Evolutionary conservation across 2,113 vertebrate genomes (phyloP).

Genomic region (Callaeas wilsoni): DNA sequence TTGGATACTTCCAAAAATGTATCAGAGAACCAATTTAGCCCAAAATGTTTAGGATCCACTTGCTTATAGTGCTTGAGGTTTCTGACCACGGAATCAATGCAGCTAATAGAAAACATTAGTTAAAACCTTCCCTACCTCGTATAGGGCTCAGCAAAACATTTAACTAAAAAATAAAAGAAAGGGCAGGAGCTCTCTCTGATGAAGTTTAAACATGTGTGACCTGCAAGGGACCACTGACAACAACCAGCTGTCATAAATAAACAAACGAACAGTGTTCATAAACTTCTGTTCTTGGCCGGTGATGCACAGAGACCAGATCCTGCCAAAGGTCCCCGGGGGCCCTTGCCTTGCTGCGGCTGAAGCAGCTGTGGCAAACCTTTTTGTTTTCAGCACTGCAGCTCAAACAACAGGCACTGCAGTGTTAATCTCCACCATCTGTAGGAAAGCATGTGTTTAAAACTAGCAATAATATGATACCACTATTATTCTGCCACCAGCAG

Average conservation of each 20-base stretch:
- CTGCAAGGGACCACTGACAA: background rate
- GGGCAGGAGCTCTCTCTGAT: background rate
- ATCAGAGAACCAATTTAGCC: background rate
- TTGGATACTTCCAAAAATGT: background rate
- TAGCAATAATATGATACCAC: background rate
- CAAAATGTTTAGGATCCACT: background rate
- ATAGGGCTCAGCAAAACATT: background rate
- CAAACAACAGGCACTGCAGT: background rate
- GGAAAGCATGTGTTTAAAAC: background rate
- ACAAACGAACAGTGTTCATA: background rate
- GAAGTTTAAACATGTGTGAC: background rate
- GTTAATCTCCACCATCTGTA: background rate
- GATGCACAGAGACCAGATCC: background rate
- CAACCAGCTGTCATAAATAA: background rate
- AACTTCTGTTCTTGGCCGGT: background rate
- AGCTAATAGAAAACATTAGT: background rate
- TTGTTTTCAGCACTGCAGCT: background rate
- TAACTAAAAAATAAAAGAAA: background rate
- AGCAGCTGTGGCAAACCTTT: constrained; percentile 5
- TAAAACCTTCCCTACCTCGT: background rate
- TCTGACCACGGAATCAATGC: background rate
- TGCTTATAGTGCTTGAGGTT: background rate
- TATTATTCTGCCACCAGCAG: background rate
- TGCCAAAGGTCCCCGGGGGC: background rate
- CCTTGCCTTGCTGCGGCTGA: fast-evolving